Evolutionary conservation across 1,140 invertebrate species (phyloP), one percentile per base, ranked within the genome.

Genomic region (Ostrea denselamellosa): DNA sequence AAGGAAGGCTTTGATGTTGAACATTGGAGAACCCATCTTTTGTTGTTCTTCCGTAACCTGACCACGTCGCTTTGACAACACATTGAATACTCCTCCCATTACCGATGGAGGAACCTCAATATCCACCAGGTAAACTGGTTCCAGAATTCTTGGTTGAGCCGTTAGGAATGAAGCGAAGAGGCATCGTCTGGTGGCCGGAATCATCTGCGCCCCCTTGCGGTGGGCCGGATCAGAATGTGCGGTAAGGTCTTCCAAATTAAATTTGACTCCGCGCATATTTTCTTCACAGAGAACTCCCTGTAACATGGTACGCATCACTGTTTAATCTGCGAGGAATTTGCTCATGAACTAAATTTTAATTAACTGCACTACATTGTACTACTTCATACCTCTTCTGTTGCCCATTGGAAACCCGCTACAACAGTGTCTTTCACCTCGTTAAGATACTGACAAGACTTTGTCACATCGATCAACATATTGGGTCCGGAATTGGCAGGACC

Each of bases 331-430:
- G 10, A 77, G 0, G 9, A 77, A 22, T 83, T 83, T 34, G 17
- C 19, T 17, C 0, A 1, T 52, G 44, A 22, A 9, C 8, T 62
- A 44, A 44, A 44, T 2, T 44, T 44, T 44, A 44, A 44, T 44
- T 5, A 44, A 2, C 5, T 44, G 1, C 2, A 44, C 34, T 44
- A 44, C 34, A 44, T 44, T 5, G 53, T 65, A 58, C 83, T 77
- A 92, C 0, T 62, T 2, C 68, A 71, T 71, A 71, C 68, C 25
- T 96, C 96, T 95, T 99, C 99, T 71, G 98, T 97, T n/a, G 98
- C 99, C 99, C 99, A 99, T 95, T 99, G 98, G 97, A 99, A 99
- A 90, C 99, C 99, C 95, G 99, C 99, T 86, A 99, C 98, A 89
- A 99, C 98, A 5, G 98, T 99, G 87, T 95, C 94, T 83, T 99